Evolutionary conservation across 2,888 invertebrate genomes (phyloP).

Genomic region (Boloria euphrosyne): DNA sequence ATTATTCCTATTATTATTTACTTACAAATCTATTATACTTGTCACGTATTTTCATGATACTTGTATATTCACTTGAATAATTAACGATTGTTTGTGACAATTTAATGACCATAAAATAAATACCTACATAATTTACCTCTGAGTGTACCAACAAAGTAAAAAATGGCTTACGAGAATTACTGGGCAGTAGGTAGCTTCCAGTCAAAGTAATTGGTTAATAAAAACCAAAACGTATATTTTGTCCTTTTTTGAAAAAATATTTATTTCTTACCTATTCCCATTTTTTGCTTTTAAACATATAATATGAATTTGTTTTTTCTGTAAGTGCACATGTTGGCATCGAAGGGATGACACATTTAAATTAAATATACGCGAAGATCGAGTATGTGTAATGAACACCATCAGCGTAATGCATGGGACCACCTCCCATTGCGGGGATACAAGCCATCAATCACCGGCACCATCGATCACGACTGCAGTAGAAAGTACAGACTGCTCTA

Average conservation of each 20-base stretch:
- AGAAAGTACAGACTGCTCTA: conserved; percentile 2
- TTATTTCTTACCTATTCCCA: too few relatives aligned
- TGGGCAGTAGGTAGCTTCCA: too few relatives aligned
- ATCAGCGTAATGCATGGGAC: background rate
- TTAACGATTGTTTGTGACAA: too few relatives aligned
- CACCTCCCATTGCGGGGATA: background rate
- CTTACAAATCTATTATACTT: background rate
- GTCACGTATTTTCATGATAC: conserved; percentile 3
- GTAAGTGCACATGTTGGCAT: background rate
- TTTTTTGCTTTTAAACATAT: too few relatives aligned
- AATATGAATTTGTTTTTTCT: too few relatives aligned
- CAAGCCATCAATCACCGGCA: conserved; percentile 16
- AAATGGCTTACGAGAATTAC: too few relatives aligned
- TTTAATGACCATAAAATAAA: too few relatives aligned
- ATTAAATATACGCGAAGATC: conserved; percentile 7
- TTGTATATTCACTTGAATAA: background rate
- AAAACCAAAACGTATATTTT: too few relatives aligned
- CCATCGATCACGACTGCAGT: conserved; percentile 14
- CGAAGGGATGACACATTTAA: background rate
- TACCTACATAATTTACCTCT: too few relatives aligned
- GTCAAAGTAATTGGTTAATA: too few relatives aligned
- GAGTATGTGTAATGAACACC: conserved; percentile 10
- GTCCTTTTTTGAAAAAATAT: background rate
- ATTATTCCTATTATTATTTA: background rate
- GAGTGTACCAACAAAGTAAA: too few relatives aligned